A percentile compares a stretch with the other conserved stretches of the same genome.
phyloP scores from a whole-genome alignment of 2,797 vertebrate species.

The Poecilia wingei region DNA sequence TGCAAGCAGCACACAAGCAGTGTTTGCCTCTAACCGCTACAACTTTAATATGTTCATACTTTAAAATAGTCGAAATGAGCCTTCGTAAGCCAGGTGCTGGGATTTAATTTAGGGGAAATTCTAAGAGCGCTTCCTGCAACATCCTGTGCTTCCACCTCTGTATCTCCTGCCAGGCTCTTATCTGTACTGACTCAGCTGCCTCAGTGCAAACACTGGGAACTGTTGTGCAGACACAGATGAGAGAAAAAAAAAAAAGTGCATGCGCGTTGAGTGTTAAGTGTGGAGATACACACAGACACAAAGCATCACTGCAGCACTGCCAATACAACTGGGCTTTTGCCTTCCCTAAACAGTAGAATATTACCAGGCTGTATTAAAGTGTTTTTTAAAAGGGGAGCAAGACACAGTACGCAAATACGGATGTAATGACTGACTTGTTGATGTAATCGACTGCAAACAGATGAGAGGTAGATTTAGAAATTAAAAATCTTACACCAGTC shows the following conservation, averaged over 20 bases:
- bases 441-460: background rate
- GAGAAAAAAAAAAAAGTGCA: constrained; percentile 24
- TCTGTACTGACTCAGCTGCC: constrained; percentile 81
- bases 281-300: constrained; percentile 16
- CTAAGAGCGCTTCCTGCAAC: constrained; percentile 53
- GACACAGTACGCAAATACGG: constrained; percentile 18
- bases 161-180: constrained; percentile 71
- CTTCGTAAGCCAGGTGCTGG: constrained; percentile 1
- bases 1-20: background rate
- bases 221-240: constrained; percentile 73
- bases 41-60: background rate
- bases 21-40: background rate
- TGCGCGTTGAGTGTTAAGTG: background rate
- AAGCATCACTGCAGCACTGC: constrained; percentile 47
- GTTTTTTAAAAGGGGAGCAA: constrained; percentile 46
- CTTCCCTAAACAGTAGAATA: constrained; percentile 30
- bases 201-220: constrained; percentile 76
- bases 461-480: background rate
- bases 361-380: background rate
- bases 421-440: background rate
- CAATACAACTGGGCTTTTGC: constrained; percentile 53
- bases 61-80: constrained; percentile 19
- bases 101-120: constrained; percentile 31
- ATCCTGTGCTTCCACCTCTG: constrained; percentile 59
- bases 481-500: background rate